Evolutionary conservation across 1,140 invertebrate species (phyloP).

Genomic region (Sweltsa coloradensis): DNA sequence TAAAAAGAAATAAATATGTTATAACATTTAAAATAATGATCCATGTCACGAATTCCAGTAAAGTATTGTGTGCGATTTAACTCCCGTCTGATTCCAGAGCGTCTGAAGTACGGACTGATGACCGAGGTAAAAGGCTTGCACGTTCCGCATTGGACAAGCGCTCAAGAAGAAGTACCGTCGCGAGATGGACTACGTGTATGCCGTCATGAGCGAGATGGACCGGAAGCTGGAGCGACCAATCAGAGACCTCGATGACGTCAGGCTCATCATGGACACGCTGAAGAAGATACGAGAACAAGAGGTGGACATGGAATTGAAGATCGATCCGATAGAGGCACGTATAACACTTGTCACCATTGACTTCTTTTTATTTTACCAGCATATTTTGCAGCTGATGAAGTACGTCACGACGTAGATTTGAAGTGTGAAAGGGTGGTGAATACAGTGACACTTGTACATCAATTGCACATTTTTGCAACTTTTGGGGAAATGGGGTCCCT

Average conservation of each 20-base stretch:
- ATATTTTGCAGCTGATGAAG: too few relatives aligned
- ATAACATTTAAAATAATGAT: too few relatives aligned
- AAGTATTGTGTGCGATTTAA: too few relatives aligned
- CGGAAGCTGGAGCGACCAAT: slow-evolving; percentile 77
- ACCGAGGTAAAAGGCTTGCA: slow-evolving; percentile 71
- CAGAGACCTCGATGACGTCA: slow-evolving; percentile 83
- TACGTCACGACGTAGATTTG: too few relatives aligned
- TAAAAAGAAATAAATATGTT: too few relatives aligned
- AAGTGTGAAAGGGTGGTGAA: too few relatives aligned
- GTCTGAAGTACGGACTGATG: slow-evolving; percentile 71
- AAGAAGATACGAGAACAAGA: slow-evolving; percentile 90
- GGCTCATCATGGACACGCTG: slow-evolving; percentile 84
- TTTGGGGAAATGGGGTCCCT: too few relatives aligned
- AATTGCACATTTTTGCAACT: too few relatives aligned
- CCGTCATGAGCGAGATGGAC: slow-evolving; percentile 83
- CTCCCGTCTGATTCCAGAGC: slow-evolving; percentile 44
- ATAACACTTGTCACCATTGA: too few relatives aligned
- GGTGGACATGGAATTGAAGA: slow-evolving; percentile 87
- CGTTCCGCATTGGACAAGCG: slow-evolving; percentile 70
- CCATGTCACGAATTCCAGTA: too few relatives aligned
- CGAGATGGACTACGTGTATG: slow-evolving; percentile 91
- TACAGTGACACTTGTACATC: too few relatives aligned
- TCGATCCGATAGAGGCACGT: slow-evolving; percentile 79
- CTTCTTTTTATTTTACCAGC: too few relatives aligned
- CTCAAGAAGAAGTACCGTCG: slow-evolving; percentile 85